Conservation (phyloP, 2,113 vertebrate genomes). For the Terrapene triunguis region DNA sequence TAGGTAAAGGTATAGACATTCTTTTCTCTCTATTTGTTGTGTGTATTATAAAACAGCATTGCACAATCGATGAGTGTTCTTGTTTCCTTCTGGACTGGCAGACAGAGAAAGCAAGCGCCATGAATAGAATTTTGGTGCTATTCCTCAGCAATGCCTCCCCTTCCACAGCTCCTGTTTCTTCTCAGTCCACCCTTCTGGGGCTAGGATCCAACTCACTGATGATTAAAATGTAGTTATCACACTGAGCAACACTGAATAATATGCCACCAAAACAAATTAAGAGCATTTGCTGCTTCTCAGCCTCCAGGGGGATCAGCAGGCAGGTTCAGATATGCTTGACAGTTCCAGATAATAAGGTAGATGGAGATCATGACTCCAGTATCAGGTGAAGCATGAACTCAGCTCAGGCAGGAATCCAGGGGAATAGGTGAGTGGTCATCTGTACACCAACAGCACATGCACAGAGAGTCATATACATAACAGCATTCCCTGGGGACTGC, state of each 20-base stretch:
- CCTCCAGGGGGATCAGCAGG: background rate
- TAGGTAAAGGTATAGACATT: background rate
- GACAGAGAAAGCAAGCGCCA: background rate
- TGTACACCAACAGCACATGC: conserved; percentile 36
- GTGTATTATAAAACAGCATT: background rate
- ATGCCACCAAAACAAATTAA: background rate
- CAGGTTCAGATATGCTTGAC: background rate
- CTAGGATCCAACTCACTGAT: background rate
- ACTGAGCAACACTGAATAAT: background rate
- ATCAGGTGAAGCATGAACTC: conserved; percentile 24
- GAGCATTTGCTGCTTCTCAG: background rate
- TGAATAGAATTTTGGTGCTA: background rate
- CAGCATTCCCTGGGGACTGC: too few relatives aligned
- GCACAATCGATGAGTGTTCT: background rate
- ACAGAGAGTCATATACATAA: too few relatives aligned
- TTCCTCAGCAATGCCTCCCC: background rate
- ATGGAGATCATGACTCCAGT: background rate
- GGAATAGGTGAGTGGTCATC: conserved; percentile 19
- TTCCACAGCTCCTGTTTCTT: background rate
- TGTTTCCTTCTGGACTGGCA: background rate
- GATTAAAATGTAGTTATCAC: background rate
- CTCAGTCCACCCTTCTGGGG: background rate
- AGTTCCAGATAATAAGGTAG: background rate
- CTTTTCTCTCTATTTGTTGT: background rate
- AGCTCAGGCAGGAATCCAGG: conserved; percentile 35